Evolutionary conservation across 1,140 invertebrate species (phyloP), one percentile per base, ranked within the genome.

Genomic region (Anoplolepis gracilipes): DNA sequence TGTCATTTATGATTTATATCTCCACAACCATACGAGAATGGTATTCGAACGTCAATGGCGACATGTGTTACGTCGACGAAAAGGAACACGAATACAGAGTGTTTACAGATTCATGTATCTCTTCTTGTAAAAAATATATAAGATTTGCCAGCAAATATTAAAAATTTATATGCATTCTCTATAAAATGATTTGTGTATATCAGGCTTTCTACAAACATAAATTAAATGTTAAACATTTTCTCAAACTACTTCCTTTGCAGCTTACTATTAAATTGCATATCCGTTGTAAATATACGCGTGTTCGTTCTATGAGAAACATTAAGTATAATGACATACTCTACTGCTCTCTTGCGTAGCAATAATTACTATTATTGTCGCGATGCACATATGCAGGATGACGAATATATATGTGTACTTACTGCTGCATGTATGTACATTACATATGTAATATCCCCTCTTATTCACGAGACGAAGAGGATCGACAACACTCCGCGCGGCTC

Each of bases 361-460:
- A 64, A 77, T 77, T n/a, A 77, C 75, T 77, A 46, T 77, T 64
- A 77, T 77, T 46, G 75, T 78, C 42, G 46, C 42, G 13, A 3
- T 36, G 22, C 22, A 46, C 39, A 36, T 7, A 5, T 11, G 4
- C 28, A 25, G 39, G 49, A 11, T 28, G 64, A n/a, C 6, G 19
- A 33, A 28, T 42, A 39, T 79, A 36, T 13, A 25, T 36, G 22
- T 61, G 73, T n/a, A n/a, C n/a, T n/a, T n/a, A n/a, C n/a, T n/a
- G n/a, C n/a, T n/a, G n/a, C n/a, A 39, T 79, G 28, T 13, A 25
- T 36, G 22, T 61, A 67, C n/a, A 65, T 59, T 49, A 3, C 28
- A 39, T 55, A 36, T 25, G n/a, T 19, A 53, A 10, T 25, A 39
- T 36, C 11, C 22, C 72, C 84, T 36, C 69, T 84, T 39, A 28